phyloP scores from a whole-genome alignment of 2,113 vertebrate genomes.

The Larimichthys crocea region DNA sequence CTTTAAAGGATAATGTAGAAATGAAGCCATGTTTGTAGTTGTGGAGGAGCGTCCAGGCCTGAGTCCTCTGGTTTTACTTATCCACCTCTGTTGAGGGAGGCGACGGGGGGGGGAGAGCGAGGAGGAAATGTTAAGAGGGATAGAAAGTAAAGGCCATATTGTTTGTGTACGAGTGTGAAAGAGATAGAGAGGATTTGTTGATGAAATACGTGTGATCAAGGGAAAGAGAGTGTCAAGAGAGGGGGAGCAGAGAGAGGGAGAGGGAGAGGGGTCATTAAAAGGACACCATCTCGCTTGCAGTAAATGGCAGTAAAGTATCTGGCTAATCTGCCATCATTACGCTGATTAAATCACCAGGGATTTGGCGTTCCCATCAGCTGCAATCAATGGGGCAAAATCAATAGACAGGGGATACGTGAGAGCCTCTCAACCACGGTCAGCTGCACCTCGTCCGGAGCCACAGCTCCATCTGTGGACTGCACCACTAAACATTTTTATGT shows the following conservation, averaged over 20 bases:
- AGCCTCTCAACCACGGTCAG: slow-evolving; percentile 62
- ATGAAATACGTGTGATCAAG: slow-evolving; percentile 61
- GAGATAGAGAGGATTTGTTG: slow-evolving; percentile 64
- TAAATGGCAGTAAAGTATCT: slow-evolving; percentile 83
- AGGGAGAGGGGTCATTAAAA: slow-evolving; percentile 81
- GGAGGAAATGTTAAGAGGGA: slow-evolving; percentile 27
- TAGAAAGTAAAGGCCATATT: neutral
- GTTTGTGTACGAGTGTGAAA: slow-evolving; percentile 62
- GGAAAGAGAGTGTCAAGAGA: slow-evolving; percentile 52
- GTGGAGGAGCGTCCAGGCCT: neutral
- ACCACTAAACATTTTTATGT: slow-evolving; percentile 53
- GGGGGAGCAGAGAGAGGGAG: slow-evolving; percentile 41
- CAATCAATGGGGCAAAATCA: slow-evolving; percentile 86
- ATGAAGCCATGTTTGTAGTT: slow-evolving; percentile 33
- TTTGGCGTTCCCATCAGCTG: slow-evolving; percentile 85
- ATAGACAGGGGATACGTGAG: slow-evolving; percentile 83
- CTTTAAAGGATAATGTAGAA: slow-evolving; percentile 40
- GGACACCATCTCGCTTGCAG: slow-evolving; percentile 79
- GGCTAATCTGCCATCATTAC: slow-evolving; percentile 88
- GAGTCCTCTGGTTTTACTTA: slow-evolving; percentile 51
- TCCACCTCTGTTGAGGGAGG: slow-evolving; percentile 23
- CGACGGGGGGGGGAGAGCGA: neutral
- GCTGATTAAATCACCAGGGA: slow-evolving; percentile 88
- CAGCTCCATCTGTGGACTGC: slow-evolving; percentile 35
- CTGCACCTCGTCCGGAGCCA: slow-evolving; percentile 46